A percentile compares a stretch with the other conserved stretches of the same genome.
phyloP scores from a whole-genome alignment of 2,888 invertebrate genomes.

The Ophion ventricosus region DNA sequence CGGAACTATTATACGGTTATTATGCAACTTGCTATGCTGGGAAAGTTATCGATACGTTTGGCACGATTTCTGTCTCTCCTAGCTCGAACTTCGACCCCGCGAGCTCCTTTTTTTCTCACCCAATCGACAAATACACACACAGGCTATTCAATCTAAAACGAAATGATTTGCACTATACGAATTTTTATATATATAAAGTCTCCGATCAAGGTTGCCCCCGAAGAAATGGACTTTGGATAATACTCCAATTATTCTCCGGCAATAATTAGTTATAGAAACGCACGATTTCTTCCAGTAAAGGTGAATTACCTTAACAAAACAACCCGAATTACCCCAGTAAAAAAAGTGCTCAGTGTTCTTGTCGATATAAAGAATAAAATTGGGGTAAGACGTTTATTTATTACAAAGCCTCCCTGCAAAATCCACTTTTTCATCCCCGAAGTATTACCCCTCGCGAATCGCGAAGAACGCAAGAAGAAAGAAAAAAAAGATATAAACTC shows the following conservation, averaged over 20 bases:
- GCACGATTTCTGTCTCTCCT: conserved; percentile 50
- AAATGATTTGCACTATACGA: background rate
- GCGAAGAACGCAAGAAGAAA: background rate
- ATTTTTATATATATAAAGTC: background rate
- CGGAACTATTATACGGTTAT: conserved; percentile 52
- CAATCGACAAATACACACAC: conserved; percentile 7
- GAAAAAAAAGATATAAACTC: conserved; percentile 2
- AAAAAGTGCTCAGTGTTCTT: too few relatives aligned
- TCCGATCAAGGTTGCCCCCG: background rate
- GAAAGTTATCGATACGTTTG: conserved; percentile 65
- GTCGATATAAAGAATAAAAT: background rate
- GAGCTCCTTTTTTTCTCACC: conserved; percentile 12
- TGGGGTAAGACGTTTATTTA: too few relatives aligned
- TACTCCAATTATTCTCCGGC: background rate
- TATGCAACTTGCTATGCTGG: conserved; percentile 58
- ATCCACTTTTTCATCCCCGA: background rate
- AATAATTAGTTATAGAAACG: background rate
- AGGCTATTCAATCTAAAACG: conserved; percentile 18
- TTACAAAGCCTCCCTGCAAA: background rate
- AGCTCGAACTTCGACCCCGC: conserved; percentile 54
- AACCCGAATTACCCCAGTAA: background rate
- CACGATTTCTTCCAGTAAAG: background rate
- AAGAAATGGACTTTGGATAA: background rate
- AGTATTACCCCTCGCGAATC: background rate
- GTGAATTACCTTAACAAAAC: background rate